Percentiles rank a stretch among this genome's conserved stretches.
Conservation (phyloP, 2,888 invertebrate species). For the Limnephilus lunatus region DNA sequence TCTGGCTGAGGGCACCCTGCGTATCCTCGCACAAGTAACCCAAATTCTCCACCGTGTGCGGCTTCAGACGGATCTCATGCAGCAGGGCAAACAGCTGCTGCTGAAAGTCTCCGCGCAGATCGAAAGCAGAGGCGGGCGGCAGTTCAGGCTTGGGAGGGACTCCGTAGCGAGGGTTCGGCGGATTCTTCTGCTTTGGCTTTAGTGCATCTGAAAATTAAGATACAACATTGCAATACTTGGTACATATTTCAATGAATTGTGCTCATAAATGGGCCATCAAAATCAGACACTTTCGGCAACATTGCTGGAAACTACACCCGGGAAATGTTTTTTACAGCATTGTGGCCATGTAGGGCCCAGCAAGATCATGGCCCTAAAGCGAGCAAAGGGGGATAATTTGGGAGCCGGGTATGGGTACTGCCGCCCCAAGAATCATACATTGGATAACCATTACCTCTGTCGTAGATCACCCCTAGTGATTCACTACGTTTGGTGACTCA, state of each 20-base stretch:
- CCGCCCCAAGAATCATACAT: too few relatives aligned
- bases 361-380: too few relatives aligned
- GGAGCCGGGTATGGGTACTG: too few relatives aligned
- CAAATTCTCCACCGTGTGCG: background rate
- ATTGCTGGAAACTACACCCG: too few relatives aligned
- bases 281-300: too few relatives aligned
- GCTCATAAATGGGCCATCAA: too few relatives aligned
- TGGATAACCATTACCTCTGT: too few relatives aligned
- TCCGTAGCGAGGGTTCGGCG: background rate
- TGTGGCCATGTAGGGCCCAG: too few relatives aligned
- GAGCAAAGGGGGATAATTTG: too few relatives aligned
- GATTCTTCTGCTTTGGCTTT: background rate
- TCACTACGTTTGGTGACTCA: too few relatives aligned
- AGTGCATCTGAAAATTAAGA: background rate
- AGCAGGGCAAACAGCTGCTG: slow-evolving; percentile 17
- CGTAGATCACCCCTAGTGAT: too few relatives aligned
- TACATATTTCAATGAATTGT: background rate
- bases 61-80: slow-evolving; percentile 5
- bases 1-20: background rate
- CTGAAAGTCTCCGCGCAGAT: slow-evolving; percentile 12
- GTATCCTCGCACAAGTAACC: background rate
- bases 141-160: background rate
- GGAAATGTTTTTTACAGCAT: too few relatives aligned
- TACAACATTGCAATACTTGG: background rate
- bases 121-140: background rate